A percentile compares a stretch with the other conserved stretches of the same genome.
Conservation (phyloP, 2,797 vertebrate species). For the Acipenser oxyrinchus region DNA sequence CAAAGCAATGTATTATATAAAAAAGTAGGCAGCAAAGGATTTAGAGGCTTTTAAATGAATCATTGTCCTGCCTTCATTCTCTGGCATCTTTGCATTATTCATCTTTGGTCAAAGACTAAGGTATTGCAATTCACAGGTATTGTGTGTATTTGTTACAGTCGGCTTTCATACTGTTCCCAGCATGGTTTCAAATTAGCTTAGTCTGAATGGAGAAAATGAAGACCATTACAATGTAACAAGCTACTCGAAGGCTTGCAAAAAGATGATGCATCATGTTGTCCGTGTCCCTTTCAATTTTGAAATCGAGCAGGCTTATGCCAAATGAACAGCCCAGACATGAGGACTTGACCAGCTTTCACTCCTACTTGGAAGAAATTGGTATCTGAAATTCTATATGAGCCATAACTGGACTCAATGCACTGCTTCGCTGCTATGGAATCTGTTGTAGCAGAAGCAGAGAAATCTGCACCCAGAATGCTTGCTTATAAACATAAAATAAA, state of each 20-base stretch:
- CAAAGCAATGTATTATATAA: conserved; percentile 27
- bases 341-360: conserved; percentile 3
- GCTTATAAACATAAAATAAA: too few relatives aligned
- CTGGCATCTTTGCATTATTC: conserved; percentile 33
- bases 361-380: background rate
- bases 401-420: background rate
- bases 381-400: too few relatives aligned
- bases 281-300: conserved; percentile 27
- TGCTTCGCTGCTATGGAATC: background rate
- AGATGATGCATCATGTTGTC: background rate
- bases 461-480: too few relatives aligned
- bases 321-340: conserved; percentile 5
- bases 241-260: conserved; percentile 56
- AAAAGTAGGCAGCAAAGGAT: conserved; percentile 17
- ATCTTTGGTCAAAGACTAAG: conserved; percentile 29
- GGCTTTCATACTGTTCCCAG: conserved; percentile 55
- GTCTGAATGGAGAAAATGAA: conserved; percentile 71
- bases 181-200: conserved; percentile 63
- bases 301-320: conserved; percentile 26
- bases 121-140: conserved; percentile 31
- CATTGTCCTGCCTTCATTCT: conserved; percentile 31
- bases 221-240: conserved; percentile 71
- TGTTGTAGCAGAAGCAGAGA: background rate
- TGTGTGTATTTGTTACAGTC: conserved; percentile 28
- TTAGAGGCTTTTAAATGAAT: conserved; percentile 34